These are phyloP conservation scores for Agonopterix alstromeriana DNA, from an alignment of 2,888 invertebrate species.

Conservation along the genomic window DNA sequence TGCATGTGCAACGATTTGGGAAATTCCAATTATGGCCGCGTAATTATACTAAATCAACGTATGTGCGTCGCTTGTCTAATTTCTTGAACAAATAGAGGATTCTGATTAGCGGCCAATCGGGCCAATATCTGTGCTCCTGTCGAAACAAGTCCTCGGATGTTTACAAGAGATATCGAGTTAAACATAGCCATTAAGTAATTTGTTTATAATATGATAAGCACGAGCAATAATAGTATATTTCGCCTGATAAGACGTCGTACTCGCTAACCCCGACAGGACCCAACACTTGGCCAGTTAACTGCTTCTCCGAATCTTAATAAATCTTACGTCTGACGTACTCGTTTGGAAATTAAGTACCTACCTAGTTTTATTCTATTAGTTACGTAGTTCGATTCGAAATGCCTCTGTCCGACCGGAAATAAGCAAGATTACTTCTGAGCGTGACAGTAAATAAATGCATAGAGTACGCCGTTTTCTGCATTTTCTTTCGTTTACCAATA, in stretches of 20 bases:
- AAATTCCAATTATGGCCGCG: too few relatives aligned
- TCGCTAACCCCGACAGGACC: neutral
- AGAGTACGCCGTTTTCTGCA: too few relatives aligned
- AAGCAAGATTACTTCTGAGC: too few relatives aligned
- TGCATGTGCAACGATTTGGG: too few relatives aligned
- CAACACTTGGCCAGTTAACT: neutral
- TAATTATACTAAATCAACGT: too few relatives aligned
- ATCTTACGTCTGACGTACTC: neutral
- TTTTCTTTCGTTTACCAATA: too few relatives aligned
- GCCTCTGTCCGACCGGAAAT: too few relatives aligned
- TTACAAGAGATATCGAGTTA: conserved; percentile 19
- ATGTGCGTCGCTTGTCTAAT: conserved; percentile 25
- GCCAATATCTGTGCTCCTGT: conserved; percentile 18
- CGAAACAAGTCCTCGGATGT: conserved; percentile 11
- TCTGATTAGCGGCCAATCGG: conserved; percentile 26
- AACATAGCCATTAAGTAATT: conserved; percentile 27
- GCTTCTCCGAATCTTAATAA: neutral
- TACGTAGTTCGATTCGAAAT: too few relatives aligned
- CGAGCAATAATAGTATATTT: conserved; percentile 7
- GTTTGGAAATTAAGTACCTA: too few relatives aligned
- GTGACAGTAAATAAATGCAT: too few relatives aligned
- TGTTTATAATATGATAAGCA: conserved; percentile 28
- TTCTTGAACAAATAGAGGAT: conserved; percentile 24
- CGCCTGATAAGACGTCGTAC: conserved; percentile 16
- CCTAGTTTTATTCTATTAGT: neutral